Conservation (phyloP, 2,888 invertebrate genomes). For the Microplitis manilae region DNA sequence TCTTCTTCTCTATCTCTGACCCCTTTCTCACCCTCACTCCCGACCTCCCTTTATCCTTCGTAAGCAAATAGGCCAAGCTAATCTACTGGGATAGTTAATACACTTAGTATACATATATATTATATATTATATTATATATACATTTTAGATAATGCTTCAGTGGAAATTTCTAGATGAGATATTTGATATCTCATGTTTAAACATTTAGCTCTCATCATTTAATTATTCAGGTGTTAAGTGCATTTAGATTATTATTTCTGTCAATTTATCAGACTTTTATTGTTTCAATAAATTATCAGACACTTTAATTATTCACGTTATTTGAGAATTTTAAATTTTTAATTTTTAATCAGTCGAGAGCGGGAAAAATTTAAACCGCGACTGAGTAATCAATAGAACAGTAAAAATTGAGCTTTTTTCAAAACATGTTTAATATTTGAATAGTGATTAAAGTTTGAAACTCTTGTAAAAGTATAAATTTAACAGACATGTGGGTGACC, state of each 20-base stretch:
- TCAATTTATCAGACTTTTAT: no score
- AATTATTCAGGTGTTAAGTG: not conserved
- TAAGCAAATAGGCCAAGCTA: conserved; percentile 29
- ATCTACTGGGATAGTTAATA: conserved; percentile 15
- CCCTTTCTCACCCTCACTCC: not conserved
- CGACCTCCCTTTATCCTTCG: conserved; percentile 1
- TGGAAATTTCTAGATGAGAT: not conserved
- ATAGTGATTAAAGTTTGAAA: no score
- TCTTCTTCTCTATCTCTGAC: not conserved
- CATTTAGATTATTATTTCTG: not conserved
- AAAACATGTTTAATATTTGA: no score
- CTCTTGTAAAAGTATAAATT: no score
- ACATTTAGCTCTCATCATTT: conserved; percentile 21
- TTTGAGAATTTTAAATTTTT: no score
- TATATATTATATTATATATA: not conserved
- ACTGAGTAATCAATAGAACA: no score
- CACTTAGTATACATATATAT: not conserved
- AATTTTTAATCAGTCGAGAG: no score
- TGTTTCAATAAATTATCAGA: no score
- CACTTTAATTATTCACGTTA: no score
- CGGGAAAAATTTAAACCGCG: no score
- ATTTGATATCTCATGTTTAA: conserved; percentile 5
- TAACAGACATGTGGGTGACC: no score
- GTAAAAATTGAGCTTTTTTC: no score
- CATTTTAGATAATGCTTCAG: conserved; percentile 14